phyloP scores from a whole-genome alignment of 2,888 invertebrate species.

The Cheilosia vernalis region DNA sequence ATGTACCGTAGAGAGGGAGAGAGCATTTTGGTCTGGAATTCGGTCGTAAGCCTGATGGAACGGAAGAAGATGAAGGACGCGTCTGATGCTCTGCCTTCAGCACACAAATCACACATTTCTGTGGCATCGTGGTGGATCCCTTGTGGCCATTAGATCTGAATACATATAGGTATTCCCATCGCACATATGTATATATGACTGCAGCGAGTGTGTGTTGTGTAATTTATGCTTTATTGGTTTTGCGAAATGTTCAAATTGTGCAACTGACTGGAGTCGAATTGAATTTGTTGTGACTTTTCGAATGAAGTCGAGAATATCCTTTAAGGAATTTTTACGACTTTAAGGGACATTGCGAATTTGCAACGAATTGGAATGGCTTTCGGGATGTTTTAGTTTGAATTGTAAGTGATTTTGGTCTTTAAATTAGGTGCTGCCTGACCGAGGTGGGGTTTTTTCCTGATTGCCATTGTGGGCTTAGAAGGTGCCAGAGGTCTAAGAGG shows the following conservation, averaged over 20 bases:
- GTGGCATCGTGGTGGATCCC: slow-evolving; percentile 54
- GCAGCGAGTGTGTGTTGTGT: neutral
- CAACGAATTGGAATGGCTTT: neutral
- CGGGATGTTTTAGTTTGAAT: neutral
- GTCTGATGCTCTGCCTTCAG: slow-evolving; percentile 59
- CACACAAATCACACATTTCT: slow-evolving; percentile 72
- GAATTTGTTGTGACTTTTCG: slow-evolving; percentile 62
- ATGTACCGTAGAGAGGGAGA: neutral
- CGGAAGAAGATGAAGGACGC: slow-evolving; percentile 48
- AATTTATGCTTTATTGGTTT: slow-evolving; percentile 74
- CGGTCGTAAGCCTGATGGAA: slow-evolving; percentile 51
- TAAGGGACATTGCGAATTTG: slow-evolving; percentile 4
- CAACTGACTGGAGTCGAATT: slow-evolving; percentile 70
- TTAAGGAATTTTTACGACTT: slow-evolving; percentile 8
- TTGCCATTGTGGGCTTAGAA: too few species aligned
- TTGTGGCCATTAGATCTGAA: slow-evolving; percentile 55
- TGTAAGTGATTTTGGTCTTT: neutral
- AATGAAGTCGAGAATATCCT: slow-evolving; percentile 14
- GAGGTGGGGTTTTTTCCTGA: neutral
- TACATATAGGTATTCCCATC: neutral
- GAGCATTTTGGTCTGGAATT: slow-evolving; percentile 33
- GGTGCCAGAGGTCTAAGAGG: too few species aligned
- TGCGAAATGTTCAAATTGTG: slow-evolving; percentile 71
- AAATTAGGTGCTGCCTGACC: neutral
- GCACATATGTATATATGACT: neutral